A percentile compares a stretch with the other conserved stretches of the same genome.
These are phyloP conservation scores for Strix uralensis DNA, from an alignment of 2,113 vertebrate genomes.

Conservation along the genomic window DNA sequence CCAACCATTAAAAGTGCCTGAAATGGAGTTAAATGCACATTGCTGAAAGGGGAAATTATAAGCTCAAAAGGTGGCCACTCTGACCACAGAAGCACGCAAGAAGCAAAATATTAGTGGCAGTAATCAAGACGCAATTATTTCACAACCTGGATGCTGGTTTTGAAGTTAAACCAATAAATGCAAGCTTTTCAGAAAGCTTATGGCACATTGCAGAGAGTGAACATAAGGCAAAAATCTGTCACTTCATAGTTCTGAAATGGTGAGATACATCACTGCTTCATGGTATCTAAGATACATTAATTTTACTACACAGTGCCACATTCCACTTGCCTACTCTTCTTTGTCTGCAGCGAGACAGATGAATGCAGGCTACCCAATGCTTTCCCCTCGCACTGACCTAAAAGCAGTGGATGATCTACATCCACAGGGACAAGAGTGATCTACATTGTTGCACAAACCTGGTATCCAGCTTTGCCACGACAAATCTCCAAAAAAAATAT, in stretches of 20 bases:
- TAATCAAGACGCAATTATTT: neutral
- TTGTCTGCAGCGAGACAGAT: neutral
- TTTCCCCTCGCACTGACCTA: neutral
- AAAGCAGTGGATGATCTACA: accelerated
- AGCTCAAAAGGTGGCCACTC: neutral
- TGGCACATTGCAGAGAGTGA: neutral
- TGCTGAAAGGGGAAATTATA: neutral
- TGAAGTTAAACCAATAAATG: neutral
- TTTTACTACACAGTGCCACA: neutral
- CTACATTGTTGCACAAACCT: neutral
- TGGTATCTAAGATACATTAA: neutral
- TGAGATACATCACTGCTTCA: neutral
- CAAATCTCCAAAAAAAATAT: neutral
- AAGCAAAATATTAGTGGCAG: neutral
- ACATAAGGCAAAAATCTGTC: neutral
- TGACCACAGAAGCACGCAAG: neutral
- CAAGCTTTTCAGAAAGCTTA: neutral
- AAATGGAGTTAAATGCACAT: neutral
- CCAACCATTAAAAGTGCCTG: neutral
- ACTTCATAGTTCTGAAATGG: neutral
- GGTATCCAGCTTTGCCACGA: neutral
- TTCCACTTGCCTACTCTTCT: neutral
- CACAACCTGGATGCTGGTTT: neutral
- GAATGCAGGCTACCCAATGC: neutral
- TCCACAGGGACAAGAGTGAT: neutral